Conservation (phyloP, 2,113 vertebrate genomes). For the Carassius carassius region DNA sequence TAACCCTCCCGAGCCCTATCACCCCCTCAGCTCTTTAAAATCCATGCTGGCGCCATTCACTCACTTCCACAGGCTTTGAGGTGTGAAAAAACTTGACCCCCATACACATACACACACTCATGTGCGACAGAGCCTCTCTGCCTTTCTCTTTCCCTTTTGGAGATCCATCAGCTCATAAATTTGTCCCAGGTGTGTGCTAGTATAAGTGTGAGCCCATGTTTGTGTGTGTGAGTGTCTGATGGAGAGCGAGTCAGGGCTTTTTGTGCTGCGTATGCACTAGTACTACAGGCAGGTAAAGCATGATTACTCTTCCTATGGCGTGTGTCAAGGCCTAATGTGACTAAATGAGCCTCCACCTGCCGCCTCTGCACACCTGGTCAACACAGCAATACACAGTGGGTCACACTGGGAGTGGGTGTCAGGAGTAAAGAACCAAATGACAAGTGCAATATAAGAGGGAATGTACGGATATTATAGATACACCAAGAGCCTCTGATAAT, state of each 20-base stretch:
- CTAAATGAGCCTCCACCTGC: conserved; percentile 80
- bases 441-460: conserved; percentile 49
- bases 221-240: conserved; percentile 68
- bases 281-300: conserved; percentile 69
- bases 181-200: conserved; percentile 68
- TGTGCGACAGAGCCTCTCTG: background rate
- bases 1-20: background rate
- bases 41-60: conserved; percentile 13
- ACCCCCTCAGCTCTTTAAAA: conserved; percentile 26
- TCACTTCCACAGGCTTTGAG: conserved; percentile 22
- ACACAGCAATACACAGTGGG: conserved; percentile 30
- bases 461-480: conserved; percentile 58
- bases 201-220: conserved; percentile 28
- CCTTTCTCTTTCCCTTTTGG: conserved; percentile 50
- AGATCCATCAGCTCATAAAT: conserved; percentile 73
- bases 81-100: conserved; percentile 45
- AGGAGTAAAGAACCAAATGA: background rate
- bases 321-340: conserved; percentile 78
- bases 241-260: conserved; percentile 57
- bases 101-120: conserved; percentile 44
- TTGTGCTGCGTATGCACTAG: conserved; percentile 70
- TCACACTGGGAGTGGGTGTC: conserved; percentile 13
- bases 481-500: conserved; percentile 50
- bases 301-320: conserved; percentile 73
- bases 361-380: conserved; percentile 76